phyloP scores from a whole-genome alignment of 2,797 vertebrate species.

The Acanthiza pusilla region DNA sequence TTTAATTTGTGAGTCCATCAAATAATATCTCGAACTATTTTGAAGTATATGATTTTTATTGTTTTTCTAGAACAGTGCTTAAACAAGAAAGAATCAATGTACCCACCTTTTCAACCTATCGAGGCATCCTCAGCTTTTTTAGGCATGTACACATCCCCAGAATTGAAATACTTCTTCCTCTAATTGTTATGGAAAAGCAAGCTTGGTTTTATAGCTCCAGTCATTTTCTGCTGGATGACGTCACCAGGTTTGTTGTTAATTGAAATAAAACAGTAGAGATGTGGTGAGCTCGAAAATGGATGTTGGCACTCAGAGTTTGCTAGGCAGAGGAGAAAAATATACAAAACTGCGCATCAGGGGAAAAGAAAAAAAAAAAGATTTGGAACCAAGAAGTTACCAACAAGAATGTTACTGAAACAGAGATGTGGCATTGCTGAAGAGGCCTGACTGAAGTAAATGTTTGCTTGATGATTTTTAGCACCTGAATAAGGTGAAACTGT shows the following conservation, averaged over 20 bases:
- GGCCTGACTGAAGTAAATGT: background rate
- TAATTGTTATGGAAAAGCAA: background rate
- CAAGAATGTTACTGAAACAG: background rate
- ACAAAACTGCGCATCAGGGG: background rate
- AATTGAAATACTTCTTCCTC: background rate
- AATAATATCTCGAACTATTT: background rate
- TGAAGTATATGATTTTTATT: background rate
- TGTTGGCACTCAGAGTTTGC: background rate
- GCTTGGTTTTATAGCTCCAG: background rate
- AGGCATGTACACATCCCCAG: background rate
- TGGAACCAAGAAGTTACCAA: background rate
- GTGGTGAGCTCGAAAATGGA: background rate
- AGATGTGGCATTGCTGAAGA: background rate
- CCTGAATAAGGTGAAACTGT: background rate
- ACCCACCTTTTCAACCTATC: background rate
- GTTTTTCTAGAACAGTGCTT: background rate
- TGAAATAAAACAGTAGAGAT: background rate
- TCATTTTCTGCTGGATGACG: background rate
- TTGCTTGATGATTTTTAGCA: background rate
- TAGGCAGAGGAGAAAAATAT: background rate
- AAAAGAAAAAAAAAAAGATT: background rate
- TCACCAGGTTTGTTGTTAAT: background rate
- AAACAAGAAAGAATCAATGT: background rate
- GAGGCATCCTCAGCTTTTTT: background rate
- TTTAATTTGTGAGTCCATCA: background rate